Evolutionary conservation across 2,888 invertebrate genomes (phyloP).

Genomic region (Drosophila robusta): DNA sequence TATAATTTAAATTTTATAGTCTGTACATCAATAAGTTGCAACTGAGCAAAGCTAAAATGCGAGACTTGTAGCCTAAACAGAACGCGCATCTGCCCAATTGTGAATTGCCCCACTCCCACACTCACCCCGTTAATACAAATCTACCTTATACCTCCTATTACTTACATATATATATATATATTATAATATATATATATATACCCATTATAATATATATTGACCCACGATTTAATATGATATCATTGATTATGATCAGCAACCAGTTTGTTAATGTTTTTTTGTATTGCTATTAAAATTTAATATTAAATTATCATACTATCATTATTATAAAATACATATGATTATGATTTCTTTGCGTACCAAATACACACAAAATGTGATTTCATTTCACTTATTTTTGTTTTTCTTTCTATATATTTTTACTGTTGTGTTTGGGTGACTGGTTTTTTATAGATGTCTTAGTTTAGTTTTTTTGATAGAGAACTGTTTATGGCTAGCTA

Average conservation of each 20-base stretch:
- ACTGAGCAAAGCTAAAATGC: conserved; percentile 31
- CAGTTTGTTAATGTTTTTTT: conserved; percentile 59
- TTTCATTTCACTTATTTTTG: conserved; percentile 48
- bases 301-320: conserved; percentile 38
- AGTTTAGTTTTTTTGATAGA: too few relatives aligned
- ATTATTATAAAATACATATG: conserved; percentile 45
- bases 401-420: conserved; percentile 6
- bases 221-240: conserved; percentile 40
- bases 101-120: neutral
- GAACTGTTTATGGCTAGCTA: too few relatives aligned
- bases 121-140: neutral
- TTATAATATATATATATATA: conserved; percentile 18
- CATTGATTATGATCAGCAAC: conserved; percentile 36
- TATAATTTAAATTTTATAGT: conserved; percentile 41
- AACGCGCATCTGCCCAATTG: conserved; percentile 17
- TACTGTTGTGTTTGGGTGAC: neutral
- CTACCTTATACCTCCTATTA: conserved; percentile 13
- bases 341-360: conserved; percentile 73
- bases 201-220: conserved; percentile 34
- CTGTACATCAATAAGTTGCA: conserved; percentile 25
- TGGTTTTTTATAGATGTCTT: neutral
- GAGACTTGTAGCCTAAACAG: conserved; percentile 28
- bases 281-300: conserved; percentile 27
- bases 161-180: conserved; percentile 6
- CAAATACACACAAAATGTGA: conserved; percentile 78